Conservation (phyloP, 1,140 invertebrate species). For the Thaumatotibia leucotreta region DNA sequence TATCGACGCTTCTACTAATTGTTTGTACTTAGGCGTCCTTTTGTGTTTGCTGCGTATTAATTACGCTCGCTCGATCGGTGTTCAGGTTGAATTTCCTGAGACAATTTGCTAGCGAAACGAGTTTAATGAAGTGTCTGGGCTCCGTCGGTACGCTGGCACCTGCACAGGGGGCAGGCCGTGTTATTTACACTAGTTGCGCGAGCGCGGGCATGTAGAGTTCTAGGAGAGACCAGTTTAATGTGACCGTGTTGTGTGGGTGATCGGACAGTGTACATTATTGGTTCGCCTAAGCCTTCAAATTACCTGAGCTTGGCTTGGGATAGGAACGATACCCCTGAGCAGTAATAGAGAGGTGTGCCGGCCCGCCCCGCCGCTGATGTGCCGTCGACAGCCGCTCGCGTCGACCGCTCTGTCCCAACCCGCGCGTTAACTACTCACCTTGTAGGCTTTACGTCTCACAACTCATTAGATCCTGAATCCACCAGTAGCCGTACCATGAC, state of each 20-base stretch:
- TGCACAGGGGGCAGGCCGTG: conserved; percentile 29
- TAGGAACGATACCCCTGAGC: conserved; percentile 15
- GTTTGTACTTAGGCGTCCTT: not conserved
- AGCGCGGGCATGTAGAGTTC: not conserved
- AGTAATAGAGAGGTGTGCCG: conserved; percentile 67
- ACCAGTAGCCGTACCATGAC: too few species aligned
- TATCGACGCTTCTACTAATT: not conserved
- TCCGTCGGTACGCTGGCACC: conserved; percentile 21
- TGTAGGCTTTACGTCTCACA: conserved; percentile 1
- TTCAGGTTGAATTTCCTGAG: not conserved
- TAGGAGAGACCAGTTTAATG: not conserved
- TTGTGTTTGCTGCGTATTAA: not conserved
- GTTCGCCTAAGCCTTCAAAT: not conserved
- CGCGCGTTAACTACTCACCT: not conserved
- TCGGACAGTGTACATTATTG: not conserved
- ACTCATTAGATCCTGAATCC: conserved; percentile 3
- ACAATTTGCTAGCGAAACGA: conserved; percentile 22
- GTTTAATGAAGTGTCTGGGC: conserved; percentile 33
- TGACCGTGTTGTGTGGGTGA: not conserved
- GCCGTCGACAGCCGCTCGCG: conserved; percentile 44
- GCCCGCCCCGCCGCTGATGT: conserved; percentile 47
- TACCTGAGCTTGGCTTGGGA: not conserved
- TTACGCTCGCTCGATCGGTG: not conserved
- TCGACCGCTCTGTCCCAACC: conserved; percentile 10
- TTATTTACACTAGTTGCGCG: not conserved